phyloP scores from a whole-genome alignment of 2,797 vertebrate genomes.

The Melanotaenia trifasciata region DNA sequence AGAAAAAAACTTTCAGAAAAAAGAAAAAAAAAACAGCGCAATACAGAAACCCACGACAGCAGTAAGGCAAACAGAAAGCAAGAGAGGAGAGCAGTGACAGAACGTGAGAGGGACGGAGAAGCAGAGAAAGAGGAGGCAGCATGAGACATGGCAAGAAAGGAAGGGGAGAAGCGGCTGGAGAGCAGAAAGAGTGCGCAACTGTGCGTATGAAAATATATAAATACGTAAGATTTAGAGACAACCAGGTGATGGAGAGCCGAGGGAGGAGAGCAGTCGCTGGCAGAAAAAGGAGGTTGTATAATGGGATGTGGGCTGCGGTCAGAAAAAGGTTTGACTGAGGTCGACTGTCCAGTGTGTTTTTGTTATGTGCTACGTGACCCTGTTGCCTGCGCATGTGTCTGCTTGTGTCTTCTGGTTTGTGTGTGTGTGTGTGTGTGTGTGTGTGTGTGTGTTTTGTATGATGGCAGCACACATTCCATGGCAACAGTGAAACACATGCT shows the following conservation, averaged over 20 bases:
- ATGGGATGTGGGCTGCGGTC: constrained; percentile 43
- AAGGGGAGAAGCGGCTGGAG: constrained; percentile 20
- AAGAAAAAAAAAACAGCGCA: constrained; percentile 75
- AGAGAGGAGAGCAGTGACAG: constrained; percentile 72
- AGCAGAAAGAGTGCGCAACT: constrained; percentile 65
- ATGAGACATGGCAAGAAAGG: constrained; percentile 62
- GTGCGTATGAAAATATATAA: constrained; percentile 80
- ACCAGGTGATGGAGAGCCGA: constrained; percentile 46
- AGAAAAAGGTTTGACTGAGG: constrained; percentile 78
- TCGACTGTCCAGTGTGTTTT: constrained; percentile 83
- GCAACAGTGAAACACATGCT: constrained; percentile 84
- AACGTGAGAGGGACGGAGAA: constrained; percentile 59
- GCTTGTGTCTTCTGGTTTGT: constrained; percentile 31
- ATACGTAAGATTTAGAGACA: constrained; percentile 69
- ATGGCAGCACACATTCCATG: constrained; percentile 77
- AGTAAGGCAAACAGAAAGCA: constrained; percentile 88
- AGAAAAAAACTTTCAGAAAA: constrained; percentile 44
- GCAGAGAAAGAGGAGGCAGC: constrained; percentile 52
- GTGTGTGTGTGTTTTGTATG: constrained; percentile 34
- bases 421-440: not conserved
- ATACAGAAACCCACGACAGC: constrained; percentile 88
- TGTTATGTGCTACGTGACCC: constrained; percentile 82
- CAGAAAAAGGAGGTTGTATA: constrained; percentile 47
- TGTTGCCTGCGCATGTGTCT: constrained; percentile 70
- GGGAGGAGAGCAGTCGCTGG: constrained; percentile 45